Conservation (phyloP, 2,888 invertebrate genomes). For the Troides aeacus region DNA sequence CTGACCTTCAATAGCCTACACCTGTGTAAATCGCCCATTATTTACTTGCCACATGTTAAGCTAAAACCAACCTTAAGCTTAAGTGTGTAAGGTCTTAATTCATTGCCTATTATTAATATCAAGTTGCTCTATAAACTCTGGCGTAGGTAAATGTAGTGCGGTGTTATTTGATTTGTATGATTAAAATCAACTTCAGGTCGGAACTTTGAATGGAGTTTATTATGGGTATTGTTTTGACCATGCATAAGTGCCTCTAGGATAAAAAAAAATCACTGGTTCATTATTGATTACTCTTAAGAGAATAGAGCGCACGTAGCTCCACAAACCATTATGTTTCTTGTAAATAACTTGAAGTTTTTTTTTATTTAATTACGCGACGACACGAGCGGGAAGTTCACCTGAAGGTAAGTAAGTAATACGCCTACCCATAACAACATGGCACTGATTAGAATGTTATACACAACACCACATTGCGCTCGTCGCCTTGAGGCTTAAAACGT, state of each 20-base stretch:
- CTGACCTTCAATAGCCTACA: constrained; percentile 31
- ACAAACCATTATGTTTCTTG: no score
- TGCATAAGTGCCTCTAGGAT: not conserved
- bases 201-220: constrained; percentile 7
- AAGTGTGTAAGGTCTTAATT: not conserved
- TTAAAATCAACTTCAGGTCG: constrained; percentile 16
- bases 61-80: not conserved
- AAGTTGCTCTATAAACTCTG: constrained; percentile 5
- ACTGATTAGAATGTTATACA: no score
- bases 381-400: no score
- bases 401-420: no score
- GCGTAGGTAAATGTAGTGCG: constrained; percentile 22
- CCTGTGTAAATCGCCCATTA: constrained; percentile 22
- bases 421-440: no score
- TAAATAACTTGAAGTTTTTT: no score
- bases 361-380: no score
- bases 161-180: constrained; percentile 23
- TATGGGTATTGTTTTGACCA: not conserved
- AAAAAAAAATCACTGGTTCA: no score
- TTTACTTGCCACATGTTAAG: not conserved
- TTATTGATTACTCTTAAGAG: no score
- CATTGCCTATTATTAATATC: not conserved
- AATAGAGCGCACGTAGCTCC: no score
- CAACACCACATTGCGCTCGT: no score
- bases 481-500: no score